Base-by-base conservation (phyloP, 2,888 invertebrate genomes). In the Hyalella azteca region DNA sequence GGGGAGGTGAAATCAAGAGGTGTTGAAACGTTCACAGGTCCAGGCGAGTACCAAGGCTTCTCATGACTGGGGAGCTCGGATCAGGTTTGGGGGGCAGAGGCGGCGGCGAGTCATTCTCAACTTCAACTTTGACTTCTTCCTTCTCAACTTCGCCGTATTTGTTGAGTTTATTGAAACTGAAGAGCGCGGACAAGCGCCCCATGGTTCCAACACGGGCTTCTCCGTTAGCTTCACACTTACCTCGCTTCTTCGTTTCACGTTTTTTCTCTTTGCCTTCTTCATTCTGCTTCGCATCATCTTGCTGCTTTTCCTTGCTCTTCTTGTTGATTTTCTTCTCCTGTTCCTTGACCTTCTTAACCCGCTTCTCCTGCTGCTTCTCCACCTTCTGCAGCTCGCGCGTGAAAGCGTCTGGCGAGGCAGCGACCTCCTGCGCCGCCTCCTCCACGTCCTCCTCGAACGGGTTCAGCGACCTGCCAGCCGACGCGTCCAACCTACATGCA, bases 71-170 rank as follows among this genome's bases (percentile, higher is more conserved):
- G n/a, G 83, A 83, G 40, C 79, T 78, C 2, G 80, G 81, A n/a
- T 45, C 36, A 22, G 83, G 83, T 54, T 83, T 83, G 11, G 83
- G 83, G 11, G 83, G 83, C 22, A 83, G 45, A n/a, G 83, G 83
- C 39, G 83, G 83, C 15, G 81, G 78, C 22, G 59, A n/a, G 26
- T 75, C 60, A 32, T 45, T n/a, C n/a, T n/a, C n/a, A n/a, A n/a
- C n/a, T n/a, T n/a, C n/a, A n/a, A n/a, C n/a, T n/a, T n/a, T n/a
- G n/a, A n/a, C n/a, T 22, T 79, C 79, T 29, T 45, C 48, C 45
- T 41, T 36, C 41, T 81, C 73, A 19, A 19, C 48, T 11, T 60
- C 39, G n/a, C 54, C 79, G 45, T 59, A 78, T 15, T 60, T 73
- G 78, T 83, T 83, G 15, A 83, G 77, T 50, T 81, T 80, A 26